phyloP scores from a whole-genome alignment of 2,888 invertebrate species.

The Parnassius glacialis region DNA sequence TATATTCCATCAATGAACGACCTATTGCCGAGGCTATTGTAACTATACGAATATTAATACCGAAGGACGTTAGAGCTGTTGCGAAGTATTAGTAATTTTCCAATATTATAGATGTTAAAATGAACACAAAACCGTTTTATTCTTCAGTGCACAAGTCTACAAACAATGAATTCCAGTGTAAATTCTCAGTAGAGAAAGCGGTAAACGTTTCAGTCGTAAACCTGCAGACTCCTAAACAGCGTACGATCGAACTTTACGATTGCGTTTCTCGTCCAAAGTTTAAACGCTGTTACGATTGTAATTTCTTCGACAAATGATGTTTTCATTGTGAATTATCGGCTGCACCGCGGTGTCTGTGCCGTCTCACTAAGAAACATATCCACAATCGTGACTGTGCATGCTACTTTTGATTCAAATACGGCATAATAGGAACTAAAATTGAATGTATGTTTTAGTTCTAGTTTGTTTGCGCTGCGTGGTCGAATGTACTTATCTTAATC shows the following conservation, averaged over 20 bases:
- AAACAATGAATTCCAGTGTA: constrained; percentile 31
- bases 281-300: constrained; percentile 33
- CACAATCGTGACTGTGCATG: constrained; percentile 1
- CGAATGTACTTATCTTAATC: constrained; percentile 38
- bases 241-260: constrained; percentile 51
- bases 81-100: no score
- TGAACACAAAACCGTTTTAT: constrained; percentile 9
- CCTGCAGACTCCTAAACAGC: constrained; percentile 38
- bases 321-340: constrained; percentile 47
- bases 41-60: no score
- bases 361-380: not conserved
- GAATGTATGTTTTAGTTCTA: constrained; percentile 18
- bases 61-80: no score
- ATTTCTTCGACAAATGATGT: constrained; percentile 42
- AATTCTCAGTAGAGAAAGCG: constrained; percentile 38
- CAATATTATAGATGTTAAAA: not conserved
- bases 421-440: constrained; percentile 21
- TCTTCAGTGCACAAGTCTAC: not conserved
- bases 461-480: constrained; percentile 11
- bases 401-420: constrained; percentile 3
- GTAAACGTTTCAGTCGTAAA: constrained; percentile 38
- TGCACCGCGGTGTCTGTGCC: constrained; percentile 21
- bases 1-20: no score
- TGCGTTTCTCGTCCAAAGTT: constrained; percentile 30
- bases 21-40: no score